Conservation (phyloP, 2,113 vertebrate species). For the Pelobates fuscus region DNA sequence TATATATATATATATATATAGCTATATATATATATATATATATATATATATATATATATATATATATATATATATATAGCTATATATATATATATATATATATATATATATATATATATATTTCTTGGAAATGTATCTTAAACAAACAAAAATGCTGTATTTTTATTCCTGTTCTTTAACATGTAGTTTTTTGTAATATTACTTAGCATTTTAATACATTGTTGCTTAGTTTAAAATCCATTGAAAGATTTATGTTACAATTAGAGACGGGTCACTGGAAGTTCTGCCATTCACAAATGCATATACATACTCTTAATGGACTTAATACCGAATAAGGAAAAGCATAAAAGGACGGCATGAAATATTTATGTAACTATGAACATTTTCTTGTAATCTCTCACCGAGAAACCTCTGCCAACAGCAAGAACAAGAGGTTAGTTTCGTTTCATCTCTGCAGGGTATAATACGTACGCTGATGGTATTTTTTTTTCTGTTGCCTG, state of each 20-base stretch:
- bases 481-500: slow-evolving; percentile 17
- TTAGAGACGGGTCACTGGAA: slow-evolving; percentile 47
- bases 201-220: slow-evolving; percentile 41
- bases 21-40: too few species aligned
- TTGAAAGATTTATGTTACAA: slow-evolving; percentile 32
- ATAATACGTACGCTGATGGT: slow-evolving; percentile 43
- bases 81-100: background rate
- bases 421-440: slow-evolving; percentile 47
- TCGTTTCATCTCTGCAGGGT: slow-evolving; percentile 41
- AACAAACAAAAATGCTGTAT: background rate
- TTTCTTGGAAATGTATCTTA: background rate
- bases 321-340: slow-evolving; percentile 43
- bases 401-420: slow-evolving; percentile 45
- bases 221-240: slow-evolving; percentile 41
- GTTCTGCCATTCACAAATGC: slow-evolving; percentile 42
- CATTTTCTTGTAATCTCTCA: slow-evolving; percentile 50
- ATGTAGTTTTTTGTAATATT: slow-evolving; percentile 19
- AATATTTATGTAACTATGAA: slow-evolving; percentile 50
- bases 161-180: slow-evolving; percentile 6
- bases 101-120: background rate
- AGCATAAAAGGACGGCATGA: slow-evolving; percentile 43
- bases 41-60: too few species aligned
- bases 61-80: too few species aligned
- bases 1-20: too few species aligned
- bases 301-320: slow-evolving; percentile 49